A percentile compares a stretch with the other conserved stretches of the same genome.
Conservation (phyloP, 1,140 invertebrate genomes). For the Oryctes rhinoceros region DNA sequence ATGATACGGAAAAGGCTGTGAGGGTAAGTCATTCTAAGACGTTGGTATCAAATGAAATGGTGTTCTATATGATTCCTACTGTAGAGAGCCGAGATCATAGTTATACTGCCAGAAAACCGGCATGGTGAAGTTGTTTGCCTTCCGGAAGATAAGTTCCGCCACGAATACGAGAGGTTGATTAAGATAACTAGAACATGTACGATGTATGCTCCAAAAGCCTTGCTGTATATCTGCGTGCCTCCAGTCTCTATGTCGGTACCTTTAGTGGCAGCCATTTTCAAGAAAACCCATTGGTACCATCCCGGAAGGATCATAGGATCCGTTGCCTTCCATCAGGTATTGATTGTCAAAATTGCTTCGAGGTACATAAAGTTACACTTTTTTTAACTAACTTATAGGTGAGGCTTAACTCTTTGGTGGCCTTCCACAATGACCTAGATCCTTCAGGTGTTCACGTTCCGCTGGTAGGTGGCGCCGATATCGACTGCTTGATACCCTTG, state of each 20-base stretch:
- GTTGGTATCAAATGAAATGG: no score
- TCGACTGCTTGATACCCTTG: conserved; percentile 55
- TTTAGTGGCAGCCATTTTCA: conserved; percentile 54
- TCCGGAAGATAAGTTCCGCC: conserved; percentile 10
- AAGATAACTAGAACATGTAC: conserved; percentile 52
- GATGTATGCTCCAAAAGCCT: conserved; percentile 53
- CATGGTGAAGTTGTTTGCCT: conserved; percentile 40
- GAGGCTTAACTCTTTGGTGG: conserved; percentile 53
- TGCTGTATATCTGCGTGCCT: conserved; percentile 52
- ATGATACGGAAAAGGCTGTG: conserved; percentile 48
- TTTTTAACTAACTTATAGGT: conserved; percentile 42
- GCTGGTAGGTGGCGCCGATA: conserved; percentile 56
- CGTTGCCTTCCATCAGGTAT: conserved; percentile 48
- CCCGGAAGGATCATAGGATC: conserved; percentile 57
- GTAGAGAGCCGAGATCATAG: conserved; percentile 56
- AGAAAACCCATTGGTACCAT: conserved; percentile 57
- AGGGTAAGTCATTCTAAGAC: conserved; percentile 39
- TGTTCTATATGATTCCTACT: not conserved
- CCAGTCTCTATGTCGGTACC: conserved; percentile 55
- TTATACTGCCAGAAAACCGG: conserved; percentile 45
- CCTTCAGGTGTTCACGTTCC: conserved; percentile 53
- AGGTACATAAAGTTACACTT: not conserved
- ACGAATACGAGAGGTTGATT: conserved; percentile 52
- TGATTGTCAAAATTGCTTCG: not conserved
- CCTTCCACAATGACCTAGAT: conserved; percentile 52